Conservation (phyloP, 1,140 invertebrate genomes). For the Hermetia illucens region DNA sequence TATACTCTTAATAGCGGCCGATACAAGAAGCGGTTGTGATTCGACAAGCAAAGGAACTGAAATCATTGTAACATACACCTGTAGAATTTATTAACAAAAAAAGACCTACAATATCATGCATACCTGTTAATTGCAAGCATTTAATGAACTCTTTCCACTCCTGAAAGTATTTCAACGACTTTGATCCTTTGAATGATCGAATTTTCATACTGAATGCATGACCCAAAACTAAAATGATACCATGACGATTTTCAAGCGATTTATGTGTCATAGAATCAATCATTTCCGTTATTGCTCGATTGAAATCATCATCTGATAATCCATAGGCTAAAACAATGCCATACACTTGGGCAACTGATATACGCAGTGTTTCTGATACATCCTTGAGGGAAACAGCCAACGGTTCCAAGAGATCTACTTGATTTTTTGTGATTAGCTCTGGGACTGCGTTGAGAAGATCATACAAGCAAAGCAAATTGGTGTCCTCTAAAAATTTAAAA, state of each 20-base stretch:
- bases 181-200: slow-evolving; percentile 10
- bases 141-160: slow-evolving; percentile 22
- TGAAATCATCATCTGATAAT: slow-evolving; percentile 17
- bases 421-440: slow-evolving; percentile 17
- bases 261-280: slow-evolving; percentile 16
- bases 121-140: slow-evolving; percentile 19
- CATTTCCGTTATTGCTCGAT: slow-evolving; percentile 19
- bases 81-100: neutral
- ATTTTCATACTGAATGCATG: slow-evolving; percentile 24
- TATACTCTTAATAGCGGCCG: slow-evolving; percentile 26
- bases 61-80: neutral
- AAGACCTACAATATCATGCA: neutral
- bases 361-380: slow-evolving; percentile 24
- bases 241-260: slow-evolving; percentile 25
- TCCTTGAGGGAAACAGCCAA: slow-evolving; percentile 23
- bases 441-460: slow-evolving; percentile 26
- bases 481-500: slow-evolving; percentile 14
- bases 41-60: slow-evolving; percentile 21
- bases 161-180: slow-evolving; percentile 4
- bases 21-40: slow-evolving; percentile 24
- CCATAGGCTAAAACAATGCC: slow-evolving; percentile 25
- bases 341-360: slow-evolving; percentile 23
- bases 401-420: slow-evolving; percentile 21
- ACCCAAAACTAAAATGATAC: slow-evolving; percentile 23
- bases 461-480: slow-evolving; percentile 21